phyloP scores from a whole-genome alignment of 2,888 invertebrate genomes.

The Phymatocera aterrima region DNA sequence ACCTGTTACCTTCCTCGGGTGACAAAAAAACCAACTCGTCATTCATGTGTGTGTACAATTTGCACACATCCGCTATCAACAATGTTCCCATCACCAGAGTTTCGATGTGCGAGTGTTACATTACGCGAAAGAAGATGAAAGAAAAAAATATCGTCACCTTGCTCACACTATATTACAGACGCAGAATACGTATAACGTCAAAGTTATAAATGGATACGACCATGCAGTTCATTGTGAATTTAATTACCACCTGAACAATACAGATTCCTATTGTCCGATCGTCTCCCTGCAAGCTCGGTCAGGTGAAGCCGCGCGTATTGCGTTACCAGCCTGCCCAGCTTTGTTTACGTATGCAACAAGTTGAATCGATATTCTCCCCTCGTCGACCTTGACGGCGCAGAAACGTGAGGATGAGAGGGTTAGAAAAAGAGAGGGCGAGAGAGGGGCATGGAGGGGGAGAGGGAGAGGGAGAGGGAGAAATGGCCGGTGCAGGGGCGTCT shows the following conservation, averaged over 20 bases:
- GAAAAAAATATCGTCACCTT: neutral
- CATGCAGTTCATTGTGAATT: neutral
- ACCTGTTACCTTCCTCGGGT: too few species aligned
- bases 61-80: too few species aligned
- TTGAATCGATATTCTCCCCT: constrained; percentile 59
- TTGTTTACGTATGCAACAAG: constrained; percentile 65
- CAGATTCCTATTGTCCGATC: neutral
- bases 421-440: constrained; percentile 38
- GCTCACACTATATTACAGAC: neutral
- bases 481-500: neutral
- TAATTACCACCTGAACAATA: neutral
- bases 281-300: neutral
- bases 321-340: constrained; percentile 35
- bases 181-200: neutral
- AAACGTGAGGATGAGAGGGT: constrained; percentile 21
- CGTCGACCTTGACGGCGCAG: constrained; percentile 36
- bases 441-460: constrained; percentile 12
- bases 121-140: too few species aligned
- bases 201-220: neutral
- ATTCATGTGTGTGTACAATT: too few species aligned
- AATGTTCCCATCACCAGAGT: too few species aligned
- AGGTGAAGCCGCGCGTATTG: constrained; percentile 3
- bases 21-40: too few species aligned
- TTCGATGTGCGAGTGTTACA: too few species aligned
- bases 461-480: neutral